Evolutionary conservation across 2,888 invertebrate genomes (phyloP), one percentile per base, ranked within the genome.

Genomic region (Cosmia pyralina): DNA sequence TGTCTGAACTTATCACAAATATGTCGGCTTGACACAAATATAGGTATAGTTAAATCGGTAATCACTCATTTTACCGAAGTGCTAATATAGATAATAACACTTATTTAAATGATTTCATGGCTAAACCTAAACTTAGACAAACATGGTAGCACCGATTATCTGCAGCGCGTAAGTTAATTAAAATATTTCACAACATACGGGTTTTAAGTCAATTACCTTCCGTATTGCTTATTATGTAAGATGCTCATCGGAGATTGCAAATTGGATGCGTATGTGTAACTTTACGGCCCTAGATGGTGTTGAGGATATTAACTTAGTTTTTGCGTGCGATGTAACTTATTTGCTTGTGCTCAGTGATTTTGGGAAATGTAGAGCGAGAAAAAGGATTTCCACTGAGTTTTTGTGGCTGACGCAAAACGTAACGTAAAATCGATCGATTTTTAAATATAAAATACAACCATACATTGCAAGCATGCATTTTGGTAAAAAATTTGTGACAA

Each of bases 211-310:
- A 74, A 76, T 62, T 83, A 70, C 75, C 75, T 86, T 86, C 81
- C 86, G 80, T 79, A 72, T 73, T 76, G 59, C 82, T 67, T 69
- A 48, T 85, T 87, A 84, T 69, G 77, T 77, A 87, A 75, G 59
- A 75, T 75, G 72, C 66, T 77, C 72, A 83, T 86, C 76, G 83
- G 59, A 50, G 75, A 82, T 81, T 60, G 81, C 66, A 83, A 81
- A 85, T 83, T 83, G 74, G 71, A 78, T 78, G 76, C 70, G 76
- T 83, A 81, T 72, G 75, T 79, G 72, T 68, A 78, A 85, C 77
- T 75, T 60, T 55, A 60, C 59, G 52, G 59, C 67, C 72, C 34
- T 72, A 72, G 34, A 79, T 74, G 59, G 74, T 62, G 53, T 17
- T 59, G 60, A 48, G 28, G 66, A 69, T 52, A 72, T 72, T 78